Evolutionary conservation across 2,888 invertebrate genomes (phyloP), one percentile per base, ranked within the genome.

Genomic region (Aspidiotus rigidus): DNA sequence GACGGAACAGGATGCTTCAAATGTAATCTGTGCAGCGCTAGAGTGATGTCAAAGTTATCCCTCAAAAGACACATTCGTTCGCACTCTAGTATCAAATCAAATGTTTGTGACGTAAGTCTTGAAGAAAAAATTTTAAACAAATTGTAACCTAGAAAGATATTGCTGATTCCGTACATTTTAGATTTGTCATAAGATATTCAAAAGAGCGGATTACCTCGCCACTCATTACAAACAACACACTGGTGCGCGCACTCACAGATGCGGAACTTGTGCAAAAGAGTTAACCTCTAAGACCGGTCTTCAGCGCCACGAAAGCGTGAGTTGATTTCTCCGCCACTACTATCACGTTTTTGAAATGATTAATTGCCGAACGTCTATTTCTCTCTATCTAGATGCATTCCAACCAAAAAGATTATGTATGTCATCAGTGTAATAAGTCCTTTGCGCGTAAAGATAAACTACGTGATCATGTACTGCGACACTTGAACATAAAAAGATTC

Each of bases 391-490:
- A 72, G 72, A 57, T 63, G 16, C 76, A 76, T 63, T 73, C 73
- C 2, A 75, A 75, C 9, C 72, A 75, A 13, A 75, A 75, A 71
- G 73, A 75, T 1, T 75, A 75, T 64, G 72, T 74, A n/a, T 76
- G 76, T 61, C 71, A 71, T 39, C 66, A 75, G 15, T 76, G 76
- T 69, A 73, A 73, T 69, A 76, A 75, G 69, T 74, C 74, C 13
- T 76, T 76, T 67, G 61, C 70, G 28, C 67, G 74, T 28, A 62
- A 69, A 17, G 74, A 74, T 64, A 74, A 74, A 64, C 71, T 74
- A 7, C 73, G 72, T 61, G 74, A 74, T 16, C 74, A 74, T 69
- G 70, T 72, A 64, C 28, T 74, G 62, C 64, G 74, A 8, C 74
- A 74, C 61, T 70, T 74, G 28, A 74, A 73, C 60, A 73, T 74